Conservation (phyloP, 1,140 invertebrate species). For the Gerris buenoi region DNA sequence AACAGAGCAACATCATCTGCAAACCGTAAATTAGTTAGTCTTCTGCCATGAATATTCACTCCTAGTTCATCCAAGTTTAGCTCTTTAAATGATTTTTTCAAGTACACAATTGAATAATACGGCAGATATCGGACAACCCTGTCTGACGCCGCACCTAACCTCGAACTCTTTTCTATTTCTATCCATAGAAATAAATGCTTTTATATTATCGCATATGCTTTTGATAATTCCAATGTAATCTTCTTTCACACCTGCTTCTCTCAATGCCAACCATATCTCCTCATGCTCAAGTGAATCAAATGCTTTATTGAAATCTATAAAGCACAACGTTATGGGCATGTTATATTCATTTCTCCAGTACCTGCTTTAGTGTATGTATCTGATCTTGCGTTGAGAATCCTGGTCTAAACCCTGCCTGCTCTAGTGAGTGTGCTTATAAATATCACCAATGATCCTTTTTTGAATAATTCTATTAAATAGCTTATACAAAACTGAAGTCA, state of each 20-base stretch:
- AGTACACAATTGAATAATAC: conserved; percentile 19
- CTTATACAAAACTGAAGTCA: conserved; percentile 24
- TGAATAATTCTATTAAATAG: conserved; percentile 18
- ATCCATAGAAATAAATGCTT: conserved; percentile 5
- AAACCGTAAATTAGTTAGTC: conserved; percentile 25
- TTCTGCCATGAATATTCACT: conserved; percentile 20
- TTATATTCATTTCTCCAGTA: conserved; percentile 15
- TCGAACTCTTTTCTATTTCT: neutral
- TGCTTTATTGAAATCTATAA: conserved; percentile 8
- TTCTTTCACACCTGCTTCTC: neutral
- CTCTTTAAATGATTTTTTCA: conserved; percentile 19
- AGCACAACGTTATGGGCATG: neutral
- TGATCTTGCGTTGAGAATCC: conserved; percentile 18
- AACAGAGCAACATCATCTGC: conserved; percentile 26
- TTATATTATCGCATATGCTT: conserved; percentile 1
- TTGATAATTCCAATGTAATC: neutral
- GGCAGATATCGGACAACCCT: conserved; percentile 17
- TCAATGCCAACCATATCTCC: neutral
- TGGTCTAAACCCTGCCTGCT: conserved; percentile 27
- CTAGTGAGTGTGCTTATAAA: conserved; percentile 25
- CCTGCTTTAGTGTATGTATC: conserved; percentile 8
- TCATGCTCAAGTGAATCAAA: conserved; percentile 1
- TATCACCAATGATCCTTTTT: conserved; percentile 19
- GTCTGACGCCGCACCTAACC: conserved; percentile 1
- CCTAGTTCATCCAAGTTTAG: conserved; percentile 15